Conservation (phyloP, 2,888 invertebrate species). For the Deilephila porcellus region DNA sequence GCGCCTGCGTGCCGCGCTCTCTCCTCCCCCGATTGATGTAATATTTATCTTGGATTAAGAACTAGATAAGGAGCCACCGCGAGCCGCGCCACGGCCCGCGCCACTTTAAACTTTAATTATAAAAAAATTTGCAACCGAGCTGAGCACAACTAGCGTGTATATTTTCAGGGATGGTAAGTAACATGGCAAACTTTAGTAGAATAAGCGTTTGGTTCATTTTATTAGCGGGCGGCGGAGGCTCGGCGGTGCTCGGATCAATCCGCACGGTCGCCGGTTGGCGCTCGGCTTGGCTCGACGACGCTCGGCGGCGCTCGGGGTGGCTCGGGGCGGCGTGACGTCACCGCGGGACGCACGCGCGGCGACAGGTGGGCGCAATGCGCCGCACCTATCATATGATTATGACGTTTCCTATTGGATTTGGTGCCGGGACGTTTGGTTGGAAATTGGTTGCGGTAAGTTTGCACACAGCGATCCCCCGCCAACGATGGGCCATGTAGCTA, state of each 20-base stretch:
- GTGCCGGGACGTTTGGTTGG: constrained; percentile 57
- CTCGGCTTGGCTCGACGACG: constrained; percentile 49
- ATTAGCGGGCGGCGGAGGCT: constrained; percentile 61
- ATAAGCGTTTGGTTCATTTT: constrained; percentile 57
- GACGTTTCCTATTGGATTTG: constrained; percentile 77
- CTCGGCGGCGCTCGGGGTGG: constrained; percentile 54
- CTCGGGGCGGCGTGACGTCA: constrained; percentile 75
- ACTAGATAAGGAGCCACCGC: constrained; percentile 72
- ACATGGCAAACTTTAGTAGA: constrained; percentile 30
- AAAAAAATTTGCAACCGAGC: constrained; percentile 10
- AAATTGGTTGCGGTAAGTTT: constrained; percentile 66
- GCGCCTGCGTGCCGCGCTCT: constrained; percentile 62
- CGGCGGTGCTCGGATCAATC: constrained; percentile 68
- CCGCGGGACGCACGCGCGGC: constrained; percentile 80
- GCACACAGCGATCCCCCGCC: constrained; percentile 49
- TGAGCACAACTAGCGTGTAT: constrained; percentile 1
- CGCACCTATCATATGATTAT: constrained; percentile 82
- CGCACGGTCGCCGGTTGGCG: constrained; percentile 55
- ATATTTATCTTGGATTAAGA: constrained; percentile 84
- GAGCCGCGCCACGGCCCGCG: constrained; percentile 54
- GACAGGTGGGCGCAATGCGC: constrained; percentile 85
- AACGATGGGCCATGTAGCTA: constrained; percentile 26
- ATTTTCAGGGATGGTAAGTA: constrained; percentile 14
- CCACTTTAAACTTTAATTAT: constrained; percentile 30
- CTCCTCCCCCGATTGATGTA: constrained; percentile 81